Evolutionary conservation across 2,888 invertebrate species (phyloP).

Genomic region (Temnothorax ravouxi): DNA sequence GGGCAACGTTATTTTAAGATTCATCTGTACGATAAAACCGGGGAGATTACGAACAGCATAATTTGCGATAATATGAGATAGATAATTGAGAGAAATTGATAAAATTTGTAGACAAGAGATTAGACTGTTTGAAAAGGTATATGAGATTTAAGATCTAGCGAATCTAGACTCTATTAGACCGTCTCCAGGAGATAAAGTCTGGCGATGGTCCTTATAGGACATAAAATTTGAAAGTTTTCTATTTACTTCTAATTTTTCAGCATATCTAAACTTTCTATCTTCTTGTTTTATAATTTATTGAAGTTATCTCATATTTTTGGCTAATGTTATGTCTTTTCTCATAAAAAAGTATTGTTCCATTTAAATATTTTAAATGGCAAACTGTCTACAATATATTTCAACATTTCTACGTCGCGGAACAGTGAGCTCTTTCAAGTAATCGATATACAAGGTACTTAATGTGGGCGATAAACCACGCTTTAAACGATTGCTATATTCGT

Average conservation of each 20-base stretch:
- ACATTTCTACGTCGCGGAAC: not conserved
- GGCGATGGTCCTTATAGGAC: not conserved
- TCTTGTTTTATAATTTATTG: not conserved
- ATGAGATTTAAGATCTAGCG: not conserved
- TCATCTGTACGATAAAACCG: not conserved
- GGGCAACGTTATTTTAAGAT: slow-evolving; percentile 38
- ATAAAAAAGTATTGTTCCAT: not conserved
- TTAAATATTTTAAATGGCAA: not conserved
- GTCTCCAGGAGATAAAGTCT: not conserved
- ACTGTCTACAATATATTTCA: not conserved
- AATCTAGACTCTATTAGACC: not conserved
- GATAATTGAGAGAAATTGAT: not conserved
- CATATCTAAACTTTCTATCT: not conserved
- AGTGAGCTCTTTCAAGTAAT: not conserved
- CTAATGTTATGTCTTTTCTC: not conserved
- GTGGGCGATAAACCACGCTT: not conserved
- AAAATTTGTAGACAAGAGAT: not conserved
- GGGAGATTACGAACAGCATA: slow-evolving; percentile 19
- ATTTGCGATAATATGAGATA: slow-evolving; percentile 21
- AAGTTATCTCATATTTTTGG: not conserved
- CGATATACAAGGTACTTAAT: not conserved
- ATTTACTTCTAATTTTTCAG: not conserved
- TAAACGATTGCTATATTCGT: not conserved
- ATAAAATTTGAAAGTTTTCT: not conserved
- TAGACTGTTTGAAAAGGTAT: not conserved